phyloP scores from a whole-genome alignment of 2,113 vertebrate species.

The Pionites leucogaster region DNA sequence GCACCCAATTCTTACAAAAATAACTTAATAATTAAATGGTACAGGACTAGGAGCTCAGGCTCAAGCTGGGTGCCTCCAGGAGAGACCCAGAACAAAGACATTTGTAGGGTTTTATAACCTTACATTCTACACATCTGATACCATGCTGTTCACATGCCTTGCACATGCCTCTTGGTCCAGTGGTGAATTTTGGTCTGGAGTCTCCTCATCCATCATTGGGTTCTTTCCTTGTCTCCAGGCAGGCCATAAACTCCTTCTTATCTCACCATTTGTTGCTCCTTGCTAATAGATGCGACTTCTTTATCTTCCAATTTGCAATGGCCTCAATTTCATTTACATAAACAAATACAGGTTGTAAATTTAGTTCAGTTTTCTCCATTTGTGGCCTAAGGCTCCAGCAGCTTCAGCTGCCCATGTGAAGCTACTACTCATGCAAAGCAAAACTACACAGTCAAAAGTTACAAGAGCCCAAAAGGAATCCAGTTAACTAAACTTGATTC shows the following conservation, averaged over 20 bases:
- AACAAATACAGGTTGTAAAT: background rate
- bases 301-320: background rate
- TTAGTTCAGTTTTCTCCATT: background rate
- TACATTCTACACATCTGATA: background rate
- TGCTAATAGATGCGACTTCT: background rate
- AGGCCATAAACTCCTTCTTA: background rate
- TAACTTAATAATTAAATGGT: background rate
- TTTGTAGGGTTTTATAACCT: background rate
- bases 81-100: background rate
- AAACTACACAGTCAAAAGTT: background rate
- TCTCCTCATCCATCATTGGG: background rate
- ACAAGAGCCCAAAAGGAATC: background rate
- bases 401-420: background rate
- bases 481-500: background rate
- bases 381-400: background rate
- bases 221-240: background rate
- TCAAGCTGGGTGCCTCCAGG: background rate
- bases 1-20: background rate
- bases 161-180: background rate
- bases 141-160: background rate
- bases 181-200: background rate
- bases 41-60: background rate
- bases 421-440: background rate
- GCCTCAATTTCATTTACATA: background rate
- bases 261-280: background rate